Evolutionary conservation across 92 coral and sea anemone species (phyloP).

Genomic region (Hydrozoanthus gracilis): DNA sequence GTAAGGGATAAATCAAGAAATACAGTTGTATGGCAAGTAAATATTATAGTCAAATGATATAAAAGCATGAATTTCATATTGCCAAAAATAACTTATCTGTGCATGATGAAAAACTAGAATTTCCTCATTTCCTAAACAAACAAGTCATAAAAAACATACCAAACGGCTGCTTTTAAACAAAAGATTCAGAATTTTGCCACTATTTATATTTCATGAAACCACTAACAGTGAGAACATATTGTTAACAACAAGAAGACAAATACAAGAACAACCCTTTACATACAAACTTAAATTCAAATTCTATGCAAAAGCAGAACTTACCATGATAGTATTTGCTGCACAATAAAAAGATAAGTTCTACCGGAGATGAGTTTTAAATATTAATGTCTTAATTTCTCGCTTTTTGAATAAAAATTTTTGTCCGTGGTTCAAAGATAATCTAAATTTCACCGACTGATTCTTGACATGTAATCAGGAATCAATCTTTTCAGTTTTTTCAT

Average conservation of each 20-base stretch:
- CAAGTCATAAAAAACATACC: background rate
- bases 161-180: background rate
- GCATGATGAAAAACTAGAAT: background rate
- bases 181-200: background rate
- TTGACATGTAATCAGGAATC: background rate
- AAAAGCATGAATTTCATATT: background rate
- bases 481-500: background rate
- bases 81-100: background rate
- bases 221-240: background rate
- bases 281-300: background rate
- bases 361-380: background rate
- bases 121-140: constrained; percentile 17
- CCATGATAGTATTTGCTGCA: constrained; percentile 9
- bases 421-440: constrained; percentile 3
- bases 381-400: background rate
- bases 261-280: background rate
- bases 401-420: background rate
- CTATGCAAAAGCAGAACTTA: constrained; percentile 25
- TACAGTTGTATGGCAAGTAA: too few species aligned
- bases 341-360: constrained; percentile 2
- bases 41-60: background rate
- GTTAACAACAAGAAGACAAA: background rate
- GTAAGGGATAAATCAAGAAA: too few species aligned
- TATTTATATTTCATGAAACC: background rate
- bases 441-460: background rate